phyloP scores from a whole-genome alignment of 2,888 invertebrate species.

The Ochlodes sylvanus region DNA sequence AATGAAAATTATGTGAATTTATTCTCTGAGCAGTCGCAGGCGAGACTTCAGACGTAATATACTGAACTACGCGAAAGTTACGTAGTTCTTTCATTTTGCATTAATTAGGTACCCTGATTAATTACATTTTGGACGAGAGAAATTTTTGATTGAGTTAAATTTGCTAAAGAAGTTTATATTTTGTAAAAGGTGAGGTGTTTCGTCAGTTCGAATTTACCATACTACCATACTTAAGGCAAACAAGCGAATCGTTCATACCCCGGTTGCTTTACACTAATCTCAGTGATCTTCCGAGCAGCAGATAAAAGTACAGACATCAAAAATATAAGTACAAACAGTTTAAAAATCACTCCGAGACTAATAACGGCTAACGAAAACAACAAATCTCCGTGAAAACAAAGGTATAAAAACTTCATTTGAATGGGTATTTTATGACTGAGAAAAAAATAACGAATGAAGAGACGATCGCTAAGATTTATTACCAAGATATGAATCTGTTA shows the following conservation, averaged over 20 bases:
- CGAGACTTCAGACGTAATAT: slow-evolving; percentile 3
- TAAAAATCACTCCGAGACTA: not conserved
- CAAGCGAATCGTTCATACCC: no score
- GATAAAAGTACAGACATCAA: no score
- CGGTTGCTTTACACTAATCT: no score
- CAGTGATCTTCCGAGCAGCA: no score
- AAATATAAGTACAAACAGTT: no score
- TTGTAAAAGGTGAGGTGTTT: no score
- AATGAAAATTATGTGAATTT: slow-evolving; percentile 23
- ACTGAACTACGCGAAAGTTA: slow-evolving; percentile 6
- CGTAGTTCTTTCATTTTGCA: slow-evolving; percentile 13
- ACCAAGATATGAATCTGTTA: slow-evolving; percentile 34
- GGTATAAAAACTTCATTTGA: slow-evolving; percentile 25
- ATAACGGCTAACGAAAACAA: slow-evolving; percentile 6
- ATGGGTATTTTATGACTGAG: slow-evolving; percentile 29
- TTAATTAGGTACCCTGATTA: slow-evolving; percentile 13
- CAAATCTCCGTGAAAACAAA: slow-evolving; percentile 13
- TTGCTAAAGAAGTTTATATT: no score
- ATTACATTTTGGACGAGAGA: not conserved
- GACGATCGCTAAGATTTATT: slow-evolving; percentile 33
- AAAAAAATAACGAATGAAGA: slow-evolving; percentile 21
- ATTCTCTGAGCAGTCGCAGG: not conserved
- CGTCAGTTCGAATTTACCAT: no score
- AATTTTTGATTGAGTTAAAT: not conserved
- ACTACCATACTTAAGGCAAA: no score